phyloP scores from a whole-genome alignment of 2,888 invertebrate species.

The Apamea anceps region DNA sequence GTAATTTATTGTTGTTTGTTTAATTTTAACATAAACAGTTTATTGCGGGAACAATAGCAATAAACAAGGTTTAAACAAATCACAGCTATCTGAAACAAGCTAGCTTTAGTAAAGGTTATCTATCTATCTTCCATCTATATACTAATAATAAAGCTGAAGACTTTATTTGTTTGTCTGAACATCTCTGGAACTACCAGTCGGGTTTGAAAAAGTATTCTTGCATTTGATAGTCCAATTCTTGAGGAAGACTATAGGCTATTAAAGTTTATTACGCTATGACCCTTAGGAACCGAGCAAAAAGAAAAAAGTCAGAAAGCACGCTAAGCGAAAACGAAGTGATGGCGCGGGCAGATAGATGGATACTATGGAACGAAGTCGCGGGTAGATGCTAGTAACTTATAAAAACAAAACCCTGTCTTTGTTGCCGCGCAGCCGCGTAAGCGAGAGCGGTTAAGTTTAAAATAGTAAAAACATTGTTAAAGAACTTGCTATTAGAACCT shows the following conservation, averaged over 20 bases:
- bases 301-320: no score
- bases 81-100: neutral
- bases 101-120: neutral
- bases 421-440: neutral
- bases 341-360: no score
- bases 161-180: no score
- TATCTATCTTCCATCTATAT: no score
- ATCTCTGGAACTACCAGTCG: no score
- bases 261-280: no score
- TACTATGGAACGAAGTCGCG: rapidly evolving
- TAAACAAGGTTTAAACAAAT: neutral
- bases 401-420: neutral
- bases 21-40: neutral
- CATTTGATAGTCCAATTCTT: no score
- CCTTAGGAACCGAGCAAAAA: no score
- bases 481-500: neutral
- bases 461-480: neutral
- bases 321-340: no score
- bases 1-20: neutral
- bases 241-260: no score
- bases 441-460: neutral
- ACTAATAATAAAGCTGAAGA: no score
- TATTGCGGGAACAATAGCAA: neutral
- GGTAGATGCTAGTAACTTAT: neutral
- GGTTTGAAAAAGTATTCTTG: no score